Conservation (phyloP, 2,888 invertebrate species). For the Taphrorychus bicolor region DNA sequence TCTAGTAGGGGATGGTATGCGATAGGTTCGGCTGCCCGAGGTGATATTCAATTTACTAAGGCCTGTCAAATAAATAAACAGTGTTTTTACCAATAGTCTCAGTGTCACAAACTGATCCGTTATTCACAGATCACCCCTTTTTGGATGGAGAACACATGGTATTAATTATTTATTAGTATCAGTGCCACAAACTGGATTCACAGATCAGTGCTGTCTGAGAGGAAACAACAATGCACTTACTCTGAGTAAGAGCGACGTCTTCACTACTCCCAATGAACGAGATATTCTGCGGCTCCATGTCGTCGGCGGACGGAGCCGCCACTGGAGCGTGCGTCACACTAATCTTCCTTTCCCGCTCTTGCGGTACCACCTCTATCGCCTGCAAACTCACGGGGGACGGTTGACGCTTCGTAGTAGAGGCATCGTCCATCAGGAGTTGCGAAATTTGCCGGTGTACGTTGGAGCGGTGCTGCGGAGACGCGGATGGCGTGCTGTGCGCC, state of each 20-base stretch:
- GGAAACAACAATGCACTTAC: constrained; percentile 23
- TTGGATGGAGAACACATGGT: too few species aligned
- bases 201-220: not conserved
- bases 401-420: constrained; percentile 29
- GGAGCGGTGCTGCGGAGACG: constrained; percentile 70
- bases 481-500: constrained; percentile 63
- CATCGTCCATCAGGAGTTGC: constrained; percentile 56
- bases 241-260: constrained; percentile 60
- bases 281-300: constrained; percentile 93
- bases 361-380: constrained; percentile 56
- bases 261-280: constrained; percentile 85
- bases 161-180: too few species aligned
- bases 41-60: constrained; percentile 83
- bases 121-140: too few species aligned
- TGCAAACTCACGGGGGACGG: constrained; percentile 63
- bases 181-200: too few species aligned
- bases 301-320: constrained; percentile 76
- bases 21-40: constrained; percentile 86
- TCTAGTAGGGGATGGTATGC: constrained; percentile 87
- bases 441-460: constrained; percentile 67
- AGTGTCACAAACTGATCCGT: too few species aligned
- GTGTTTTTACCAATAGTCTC: too few species aligned
- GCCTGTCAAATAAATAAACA: constrained; percentile 58
- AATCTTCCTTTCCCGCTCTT: constrained; percentile 51
- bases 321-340: constrained; percentile 65